Base-by-base conservation (phyloP, 2,888 invertebrate genomes). In the Lasioglossum calceatum region DNA sequence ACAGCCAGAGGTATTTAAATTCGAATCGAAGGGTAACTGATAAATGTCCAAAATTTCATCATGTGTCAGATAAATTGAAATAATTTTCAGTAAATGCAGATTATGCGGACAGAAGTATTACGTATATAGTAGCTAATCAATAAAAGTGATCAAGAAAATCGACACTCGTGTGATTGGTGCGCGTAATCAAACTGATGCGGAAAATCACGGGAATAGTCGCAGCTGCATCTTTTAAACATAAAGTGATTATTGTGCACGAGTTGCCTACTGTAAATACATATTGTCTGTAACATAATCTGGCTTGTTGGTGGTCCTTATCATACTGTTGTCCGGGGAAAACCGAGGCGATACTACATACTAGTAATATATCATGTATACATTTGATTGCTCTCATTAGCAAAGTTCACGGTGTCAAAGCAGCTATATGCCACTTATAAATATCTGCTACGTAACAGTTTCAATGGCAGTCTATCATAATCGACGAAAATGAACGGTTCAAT, bases 401-500 rank as follows among this genome's bases (percentile, higher is more conserved):
- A 85, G 86, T n/a, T 64, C 86, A 81, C 14, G 27, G 44, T 70
- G n/a, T 47, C 32, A 47, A 27, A 7, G 32, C 1, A 64, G 5
- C n/a, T 27, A 27, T n/a, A 54, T 32, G 23, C 27, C 23, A 1
- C 0, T n/a, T 76, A 85, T 79, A 84, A 72, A 84, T 19, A 27
- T 16, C 23, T 10, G 14, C 14, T 16, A 36, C 32, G 23, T 58
- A n/a, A 12, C n/a, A 42, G 47, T n/a, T 44, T 27, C 64, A 47
- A 36, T 39, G 54, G 14, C 58, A 79, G 83, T 79, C n/a, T 27
- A 16, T 64, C 14, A 27, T 16, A 27, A 47, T 47, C 47, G 44
- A 44, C 10, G 23, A 73, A 81, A 61, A 87, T 86, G 87, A 32
- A 39, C 36, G 47, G 77, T 58, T 23, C 67, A 19, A 27, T 64